Conservation (phyloP, 1,140 invertebrate genomes). For the Elysia chlorotica region DNA sequence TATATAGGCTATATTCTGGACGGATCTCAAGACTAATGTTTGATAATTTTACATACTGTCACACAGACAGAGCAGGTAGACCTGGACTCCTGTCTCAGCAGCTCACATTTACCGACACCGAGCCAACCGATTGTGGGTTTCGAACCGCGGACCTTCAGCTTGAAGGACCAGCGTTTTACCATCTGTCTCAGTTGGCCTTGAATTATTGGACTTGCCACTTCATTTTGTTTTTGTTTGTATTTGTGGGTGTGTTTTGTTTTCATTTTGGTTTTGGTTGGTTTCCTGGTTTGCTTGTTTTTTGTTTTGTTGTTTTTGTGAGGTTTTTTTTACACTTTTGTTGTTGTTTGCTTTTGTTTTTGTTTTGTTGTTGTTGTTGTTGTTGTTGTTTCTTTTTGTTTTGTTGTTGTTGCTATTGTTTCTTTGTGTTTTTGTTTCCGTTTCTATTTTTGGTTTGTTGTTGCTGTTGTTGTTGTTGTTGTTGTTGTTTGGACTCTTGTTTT, state of each 20-base stretch:
- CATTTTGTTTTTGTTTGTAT: neutral
- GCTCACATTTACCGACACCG: neutral
- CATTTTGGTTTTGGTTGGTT: neutral
- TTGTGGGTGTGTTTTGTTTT: neutral
- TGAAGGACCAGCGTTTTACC: neutral
- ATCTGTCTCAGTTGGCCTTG: neutral
- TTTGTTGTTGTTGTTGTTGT: neutral
- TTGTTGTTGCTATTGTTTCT: too few species aligned
- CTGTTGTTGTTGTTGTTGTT: too few species aligned
- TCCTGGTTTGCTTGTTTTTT: neutral
- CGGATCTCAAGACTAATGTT: too few species aligned
- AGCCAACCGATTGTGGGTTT: too few species aligned
- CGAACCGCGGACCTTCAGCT: too few species aligned
- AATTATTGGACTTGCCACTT: neutral
- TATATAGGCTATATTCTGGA: too few species aligned
- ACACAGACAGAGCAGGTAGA: too few species aligned
- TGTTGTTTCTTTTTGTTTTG: neutral
- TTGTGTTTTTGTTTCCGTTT: neutral
- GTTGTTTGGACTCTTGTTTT: neutral
- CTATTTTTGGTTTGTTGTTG: neutral
- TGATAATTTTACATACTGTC: too few species aligned
- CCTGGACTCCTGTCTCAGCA: too few species aligned
- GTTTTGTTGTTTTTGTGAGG: neutral
- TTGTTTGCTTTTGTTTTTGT: neutral
- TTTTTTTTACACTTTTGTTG: neutral